These are phyloP conservation scores for Drosophila subobscura DNA, from an alignment of 1,140 invertebrate species.

Conservation along the genomic window DNA sequence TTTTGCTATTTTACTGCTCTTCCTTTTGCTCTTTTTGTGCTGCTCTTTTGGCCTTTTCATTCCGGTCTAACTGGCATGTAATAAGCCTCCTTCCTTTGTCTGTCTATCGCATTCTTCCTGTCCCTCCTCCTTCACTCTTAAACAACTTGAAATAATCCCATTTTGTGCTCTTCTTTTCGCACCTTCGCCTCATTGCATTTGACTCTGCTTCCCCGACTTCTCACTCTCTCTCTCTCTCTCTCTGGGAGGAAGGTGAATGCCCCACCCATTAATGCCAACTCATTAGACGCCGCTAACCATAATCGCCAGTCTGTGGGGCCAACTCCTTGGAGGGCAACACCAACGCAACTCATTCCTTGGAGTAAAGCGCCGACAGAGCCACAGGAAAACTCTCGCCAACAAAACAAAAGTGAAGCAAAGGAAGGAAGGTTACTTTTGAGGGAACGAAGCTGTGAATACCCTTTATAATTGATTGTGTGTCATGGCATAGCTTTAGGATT, in stretches of 20 bases:
- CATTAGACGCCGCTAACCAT: conserved; percentile 68
- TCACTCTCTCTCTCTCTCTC: background rate
- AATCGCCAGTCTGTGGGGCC: conserved; percentile 40
- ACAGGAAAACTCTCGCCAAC: no score
- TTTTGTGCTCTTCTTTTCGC: conserved; percentile 4
- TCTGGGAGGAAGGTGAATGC: conserved; percentile 19
- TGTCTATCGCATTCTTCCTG: background rate
- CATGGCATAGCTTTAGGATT: no score
- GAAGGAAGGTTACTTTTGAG: no score
- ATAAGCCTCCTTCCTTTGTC: conserved; percentile 27
- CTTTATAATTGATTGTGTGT: no score
- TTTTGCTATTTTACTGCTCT: conserved; percentile 9
- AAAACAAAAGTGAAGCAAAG: no score
- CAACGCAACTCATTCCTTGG: background rate
- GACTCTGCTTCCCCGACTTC: background rate
- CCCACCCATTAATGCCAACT: conserved; percentile 65
- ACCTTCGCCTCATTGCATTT: conserved; percentile 22
- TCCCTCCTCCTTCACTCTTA: background rate
- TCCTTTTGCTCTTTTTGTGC: background rate
- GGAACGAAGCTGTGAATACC: background rate
- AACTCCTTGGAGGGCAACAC: background rate
- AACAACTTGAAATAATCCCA: conserved; percentile 9
- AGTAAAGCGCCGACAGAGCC: no score
- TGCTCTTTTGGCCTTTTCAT: conserved; percentile 2
- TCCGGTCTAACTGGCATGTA: conserved; percentile 41